Percentiles rank a stretch among this genome's conserved stretches.
Evolutionary conservation across 2,888 invertebrate genomes (phyloP).

Genomic region (Pachliopta kotzebuea): DNA sequence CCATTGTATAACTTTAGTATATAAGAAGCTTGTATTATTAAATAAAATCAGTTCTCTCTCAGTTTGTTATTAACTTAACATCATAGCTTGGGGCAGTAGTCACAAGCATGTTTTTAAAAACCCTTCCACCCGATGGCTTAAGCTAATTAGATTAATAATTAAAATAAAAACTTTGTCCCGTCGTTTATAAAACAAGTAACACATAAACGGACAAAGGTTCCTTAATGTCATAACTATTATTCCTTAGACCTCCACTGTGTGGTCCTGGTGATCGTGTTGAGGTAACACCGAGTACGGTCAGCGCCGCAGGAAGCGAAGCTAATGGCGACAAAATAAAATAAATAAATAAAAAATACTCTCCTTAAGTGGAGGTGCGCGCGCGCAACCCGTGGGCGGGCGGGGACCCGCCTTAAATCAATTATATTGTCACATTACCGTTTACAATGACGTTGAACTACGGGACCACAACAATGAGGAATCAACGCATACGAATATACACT

Average conservation of each 20-base stretch:
- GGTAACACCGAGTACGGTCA: slow-evolving; percentile 8
- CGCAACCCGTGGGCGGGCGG: slow-evolving; percentile 36
- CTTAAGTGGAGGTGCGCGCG: background rate
- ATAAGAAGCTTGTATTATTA: no score
- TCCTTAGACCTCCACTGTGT: slow-evolving; percentile 3
- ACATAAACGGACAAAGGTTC: no score
- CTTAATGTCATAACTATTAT: no score
- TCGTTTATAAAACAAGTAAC: no score
- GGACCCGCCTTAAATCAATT: slow-evolving; percentile 41
- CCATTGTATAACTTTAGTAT: no score
- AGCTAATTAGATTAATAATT: no score
- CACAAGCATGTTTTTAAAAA: no score
- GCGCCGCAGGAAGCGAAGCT: slow-evolving; percentile 23
- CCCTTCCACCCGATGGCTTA: no score
- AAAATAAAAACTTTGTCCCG: no score
- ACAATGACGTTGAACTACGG: slow-evolving; percentile 35
- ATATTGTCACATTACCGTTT: slow-evolving; percentile 41
- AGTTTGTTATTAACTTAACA: no score
- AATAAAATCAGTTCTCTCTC: no score
- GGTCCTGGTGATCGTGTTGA: slow-evolving; percentile 8
- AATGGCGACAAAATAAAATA: slow-evolving; percentile 16
- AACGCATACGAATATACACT: slow-evolving; percentile 10
- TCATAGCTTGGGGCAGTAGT: no score
- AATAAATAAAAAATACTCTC: slow-evolving; percentile 6
- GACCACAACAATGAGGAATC: slow-evolving; percentile 27